Evolutionary conservation across 2,797 vertebrate species (phyloP), one percentile per base, ranked within the genome.

Genomic region (Sparus aurata): DNA sequence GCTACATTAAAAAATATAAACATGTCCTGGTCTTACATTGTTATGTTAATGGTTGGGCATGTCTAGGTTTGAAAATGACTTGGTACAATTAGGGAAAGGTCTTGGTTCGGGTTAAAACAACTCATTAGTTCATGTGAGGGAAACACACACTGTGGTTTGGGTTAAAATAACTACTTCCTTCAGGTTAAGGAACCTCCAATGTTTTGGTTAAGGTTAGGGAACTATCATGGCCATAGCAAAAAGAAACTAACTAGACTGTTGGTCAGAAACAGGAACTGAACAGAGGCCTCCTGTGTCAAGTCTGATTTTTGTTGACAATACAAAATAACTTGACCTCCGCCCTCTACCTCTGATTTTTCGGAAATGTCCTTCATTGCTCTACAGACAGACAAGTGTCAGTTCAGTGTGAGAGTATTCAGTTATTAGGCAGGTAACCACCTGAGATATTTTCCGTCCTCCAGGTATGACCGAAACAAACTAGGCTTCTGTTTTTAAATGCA

Each of bases 161-260:
- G 43, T 73, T 55, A n/a, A 79, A 73, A 50, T 17, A 7, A 43
- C 38, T 45, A 60, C 85, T 79, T 85, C 73, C 80, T 69, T 68
- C 18, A 41, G 18, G 34, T 72, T 61, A 76, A 4, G 71, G 25
- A 16, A 30, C 17, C n/a, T 47, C 63, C 1, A 5, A 27, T 4
- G 2, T 53, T 20, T 57, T 59, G 63, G 47, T 72, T 59, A 68
- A 75, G 2, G 25, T 68, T 34, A 22, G 16, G 46, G 57, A 78
- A 74, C 46, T 69, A 54, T 53, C 13, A 17, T 12, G 16, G 0
- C 25, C 15, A 70, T 12, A 3, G 0, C 20, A 22, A 30, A 55
- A 83, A 68, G 1, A 65, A 69, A 53, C 20, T 0, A 41, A 66
- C 17, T 18, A 10, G 15, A 59, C 27, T 22, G 10, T n/a, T 1